Conservation (phyloP, 2,113 vertebrate species). For the Hippocampus comes region DNA sequence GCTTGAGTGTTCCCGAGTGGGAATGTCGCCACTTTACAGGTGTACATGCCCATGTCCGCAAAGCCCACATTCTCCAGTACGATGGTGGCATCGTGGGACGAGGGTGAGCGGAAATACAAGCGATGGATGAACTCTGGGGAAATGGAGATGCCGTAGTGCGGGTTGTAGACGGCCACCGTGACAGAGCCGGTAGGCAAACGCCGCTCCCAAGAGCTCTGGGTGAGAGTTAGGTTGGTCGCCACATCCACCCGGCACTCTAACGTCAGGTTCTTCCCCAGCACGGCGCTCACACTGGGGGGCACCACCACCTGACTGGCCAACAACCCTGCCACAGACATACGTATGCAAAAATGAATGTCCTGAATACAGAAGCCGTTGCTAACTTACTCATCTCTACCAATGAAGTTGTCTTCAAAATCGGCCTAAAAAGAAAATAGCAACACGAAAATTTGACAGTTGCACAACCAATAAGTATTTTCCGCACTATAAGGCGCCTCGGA, state of each 20-base stretch:
- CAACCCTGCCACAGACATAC: slow-evolving; percentile 71
- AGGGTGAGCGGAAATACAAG: slow-evolving; percentile 85
- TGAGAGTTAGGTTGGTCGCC: slow-evolving; percentile 82
- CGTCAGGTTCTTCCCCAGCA: slow-evolving; percentile 92
- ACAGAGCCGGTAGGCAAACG: slow-evolving; percentile 79
- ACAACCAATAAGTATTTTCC: too few relatives aligned
- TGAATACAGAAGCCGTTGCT: not conserved
- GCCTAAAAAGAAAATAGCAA: too few relatives aligned
- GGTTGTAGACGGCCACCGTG: slow-evolving; percentile 93
- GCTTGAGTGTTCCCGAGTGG: slow-evolving; percentile 90
- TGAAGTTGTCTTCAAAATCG: too few relatives aligned
- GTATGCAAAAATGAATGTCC: slow-evolving; percentile 4
- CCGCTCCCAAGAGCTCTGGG: slow-evolving; percentile 94
- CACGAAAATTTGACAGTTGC: too few relatives aligned
- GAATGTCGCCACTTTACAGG: slow-evolving; percentile 94
- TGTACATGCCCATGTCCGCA: slow-evolving; percentile 86
- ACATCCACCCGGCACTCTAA: slow-evolving; percentile 88
- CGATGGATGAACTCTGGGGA: slow-evolving; percentile 81
- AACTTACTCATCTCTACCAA: too few relatives aligned
- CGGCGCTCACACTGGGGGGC: slow-evolving; percentile 84
- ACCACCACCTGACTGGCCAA: slow-evolving; percentile 85
- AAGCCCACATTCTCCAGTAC: slow-evolving; percentile 87
- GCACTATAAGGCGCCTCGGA: too few relatives aligned
- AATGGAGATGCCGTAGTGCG: slow-evolving; percentile 87
- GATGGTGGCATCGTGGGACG: slow-evolving; percentile 87